Base-by-base conservation (phyloP, 2,113 vertebrate species). In the Elephas maximus region DNA sequence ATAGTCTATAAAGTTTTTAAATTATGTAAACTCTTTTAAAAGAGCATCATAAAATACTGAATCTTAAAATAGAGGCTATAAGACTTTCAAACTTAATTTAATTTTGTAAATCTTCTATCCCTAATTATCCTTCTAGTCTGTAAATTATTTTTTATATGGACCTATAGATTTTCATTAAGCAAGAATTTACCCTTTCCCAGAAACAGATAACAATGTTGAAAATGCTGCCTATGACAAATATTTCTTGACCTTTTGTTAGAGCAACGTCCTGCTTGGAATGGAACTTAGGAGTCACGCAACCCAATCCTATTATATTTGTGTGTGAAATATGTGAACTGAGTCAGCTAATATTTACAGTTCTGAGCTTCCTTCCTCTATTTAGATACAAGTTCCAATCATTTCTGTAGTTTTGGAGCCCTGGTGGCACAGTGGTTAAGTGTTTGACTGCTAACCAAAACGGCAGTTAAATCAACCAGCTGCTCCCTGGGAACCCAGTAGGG, bases 191-290 rank as follows among this genome's bases (percentile, higher is more conserved):
- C 9, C 62, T 48, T 87, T 81, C 37, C 60, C 1, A 81, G 33
- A 91, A 96, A 90, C 11, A 86, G 63, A 8, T 65, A 89, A 62
- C 63, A 88, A 81, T 28, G 4, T 4, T 53, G 69, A 87, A 93
- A 96, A 89, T 89, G 1, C 37, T 71, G 94, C 17, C 23, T 65
- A 28, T 41, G n/a, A 91, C 9, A 95, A 96, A 94, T 48, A 88
- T 88, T 78, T 78, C 67, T 85, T 41, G 24, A 94, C 33, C 73
- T 96, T 96, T 97, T 65, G 5, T 88, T 93, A 93, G 3, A 91
- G 65, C 51, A 93, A 53, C 63, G 45, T 8, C 67, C 21, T 53
- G 62, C 48, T 93, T 63, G 57, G 57, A 93, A 94, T 78, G 37
- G n/a, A 81, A 88, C 10, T 82, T 60, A 71, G 80, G 94, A 97